Base-by-base conservation (phyloP, 2,888 invertebrate species). In the Erebia aethiops region DNA sequence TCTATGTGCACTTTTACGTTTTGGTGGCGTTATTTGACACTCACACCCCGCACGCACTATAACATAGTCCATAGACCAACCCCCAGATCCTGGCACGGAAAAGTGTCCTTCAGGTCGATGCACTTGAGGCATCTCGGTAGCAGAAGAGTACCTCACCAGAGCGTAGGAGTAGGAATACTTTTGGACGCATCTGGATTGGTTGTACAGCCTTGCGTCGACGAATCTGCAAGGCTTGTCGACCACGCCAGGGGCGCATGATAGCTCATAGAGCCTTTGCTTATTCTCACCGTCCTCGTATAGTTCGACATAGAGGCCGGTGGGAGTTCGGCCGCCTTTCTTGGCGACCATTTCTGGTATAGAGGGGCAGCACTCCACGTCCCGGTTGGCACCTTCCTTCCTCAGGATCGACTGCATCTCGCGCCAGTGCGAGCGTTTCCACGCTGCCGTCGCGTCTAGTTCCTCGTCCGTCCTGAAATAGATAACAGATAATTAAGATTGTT, bases 121-220 rank as follows among this genome's bases (percentile, higher is more conserved):
- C 70, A 85, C 75, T 67, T 84, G 86, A 56, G 92, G 93, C 76
- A 88, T 87, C 69, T 92, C 90, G 52, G 89, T 87, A 57, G 88
- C 87, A 75, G 90, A 82, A 71, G 86, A 93, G 82, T 96, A 95
- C 78, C 96, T 94, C 71, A 97, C 96, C 77, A 98, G 93, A 69
- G 98, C 98, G 90, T 98, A 98, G 4, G 96, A 96, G 85, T 96
- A 97, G 62, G 97, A 96, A 87, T 96, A 97, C 86, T 96, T 96
- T 86, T 98, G 98, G 62, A 96, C 96, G 90, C 98, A 98, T 80
- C 94, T 93, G n/a, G 97, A 97, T 75, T 95, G 95, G 80, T 94
- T 94, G 86, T 94, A 94, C 66, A 96, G 92, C 73, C 95, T 94
- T n/a, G 94, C 94, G 87, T 96, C 96, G 81, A 97, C 94, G 89